Conservation (phyloP, 2,113 vertebrate species). For the Entomyzon cyanotis region DNA sequence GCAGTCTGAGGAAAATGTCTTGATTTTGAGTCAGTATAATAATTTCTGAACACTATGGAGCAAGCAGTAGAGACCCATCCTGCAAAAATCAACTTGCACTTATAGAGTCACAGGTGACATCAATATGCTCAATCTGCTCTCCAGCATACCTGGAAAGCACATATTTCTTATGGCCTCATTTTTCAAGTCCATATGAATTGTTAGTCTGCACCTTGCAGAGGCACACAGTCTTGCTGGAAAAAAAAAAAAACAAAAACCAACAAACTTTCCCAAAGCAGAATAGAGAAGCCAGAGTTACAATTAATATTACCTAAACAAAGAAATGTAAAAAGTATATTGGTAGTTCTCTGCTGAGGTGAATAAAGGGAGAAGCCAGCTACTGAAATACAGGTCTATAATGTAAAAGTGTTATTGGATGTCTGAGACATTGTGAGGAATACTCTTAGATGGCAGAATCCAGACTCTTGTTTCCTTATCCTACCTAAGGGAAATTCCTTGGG, state of each 20-base stretch:
- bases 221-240: not conserved
- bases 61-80: not conserved
- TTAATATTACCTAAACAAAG: not conserved
- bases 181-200: not conserved
- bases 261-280: not conserved
- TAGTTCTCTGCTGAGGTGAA: not conserved
- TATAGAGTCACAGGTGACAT: accelerated
- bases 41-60: not conserved
- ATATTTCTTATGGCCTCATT: not conserved
- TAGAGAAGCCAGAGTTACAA: accelerated
- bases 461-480: not conserved
- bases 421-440: not conserved
- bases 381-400: not conserved
- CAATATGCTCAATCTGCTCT: not conserved
- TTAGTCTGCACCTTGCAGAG: not conserved
- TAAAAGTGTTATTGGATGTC: not conserved
- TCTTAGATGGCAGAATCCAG: not conserved
- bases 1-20: not conserved
- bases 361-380: not conserved
- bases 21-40: not conserved
- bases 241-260: not conserved
- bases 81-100: not conserved
- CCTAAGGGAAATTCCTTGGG: not conserved
- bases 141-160: not conserved
- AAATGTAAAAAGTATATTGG: not conserved